Conservation (phyloP, 2,797 vertebrate species). For the Catharus ustulatus region DNA sequence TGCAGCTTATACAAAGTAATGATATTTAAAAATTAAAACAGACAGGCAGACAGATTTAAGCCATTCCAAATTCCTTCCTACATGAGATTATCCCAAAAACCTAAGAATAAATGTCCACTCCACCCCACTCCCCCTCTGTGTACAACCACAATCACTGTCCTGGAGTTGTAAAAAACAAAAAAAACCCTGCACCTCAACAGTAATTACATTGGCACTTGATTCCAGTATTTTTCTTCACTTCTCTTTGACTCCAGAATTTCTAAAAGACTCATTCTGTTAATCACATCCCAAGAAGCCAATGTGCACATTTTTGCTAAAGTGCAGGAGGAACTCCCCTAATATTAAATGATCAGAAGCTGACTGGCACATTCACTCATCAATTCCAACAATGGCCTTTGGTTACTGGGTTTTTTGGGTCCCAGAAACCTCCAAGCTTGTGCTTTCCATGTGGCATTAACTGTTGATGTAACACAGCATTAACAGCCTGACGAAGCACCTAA, state of each 20-base stretch:
- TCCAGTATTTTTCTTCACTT: not conserved
- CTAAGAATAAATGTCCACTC: not conserved
- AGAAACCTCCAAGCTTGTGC: not conserved
- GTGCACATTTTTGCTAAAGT: not conserved
- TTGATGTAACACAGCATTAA: not conserved
- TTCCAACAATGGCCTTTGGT: not conserved
- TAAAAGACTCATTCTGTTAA: not conserved
- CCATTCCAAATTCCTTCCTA: slow-evolving; percentile 28
- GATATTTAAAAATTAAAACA: slow-evolving; percentile 34
- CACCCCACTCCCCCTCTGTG: fast-evolving
- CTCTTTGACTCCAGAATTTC: not conserved
- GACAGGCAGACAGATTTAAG: slow-evolving; percentile 11
- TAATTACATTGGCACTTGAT: not conserved
- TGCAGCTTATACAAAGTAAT: slow-evolving; percentile 13
- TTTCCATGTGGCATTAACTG: not conserved
- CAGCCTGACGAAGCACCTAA: not conserved
- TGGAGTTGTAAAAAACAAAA: not conserved
- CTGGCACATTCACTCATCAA: not conserved
- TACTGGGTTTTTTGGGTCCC: too few relatives aligned
- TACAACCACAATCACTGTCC: not conserved
- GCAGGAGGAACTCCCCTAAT: not conserved
- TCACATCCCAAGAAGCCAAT: not conserved
- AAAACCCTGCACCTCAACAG: fast-evolving
- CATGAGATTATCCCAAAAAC: not conserved
- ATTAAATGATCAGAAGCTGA: not conserved